Percentiles rank a stretch among this genome's conserved stretches.
phyloP scores from a whole-genome alignment of 2,113 vertebrate species.

The Eupsittula cactorum region DNA sequence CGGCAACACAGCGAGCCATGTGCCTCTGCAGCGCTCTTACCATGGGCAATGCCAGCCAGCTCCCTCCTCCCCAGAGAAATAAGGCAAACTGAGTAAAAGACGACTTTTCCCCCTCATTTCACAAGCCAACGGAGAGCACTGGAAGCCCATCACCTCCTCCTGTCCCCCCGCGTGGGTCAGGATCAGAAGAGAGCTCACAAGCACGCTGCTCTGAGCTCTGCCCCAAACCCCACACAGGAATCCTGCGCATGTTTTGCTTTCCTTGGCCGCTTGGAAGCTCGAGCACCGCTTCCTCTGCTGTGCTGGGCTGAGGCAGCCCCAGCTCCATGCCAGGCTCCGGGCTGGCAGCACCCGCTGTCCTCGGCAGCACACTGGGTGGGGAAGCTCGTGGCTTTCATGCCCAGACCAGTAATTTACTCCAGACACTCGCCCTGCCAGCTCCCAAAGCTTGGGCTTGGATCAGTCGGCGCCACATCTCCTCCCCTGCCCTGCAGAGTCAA shows the following conservation, averaged over 20 bases:
- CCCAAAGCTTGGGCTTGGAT: not conserved
- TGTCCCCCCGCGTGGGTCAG: not conserved
- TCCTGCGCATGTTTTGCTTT: conserved; percentile 37
- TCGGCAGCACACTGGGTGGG: not conserved
- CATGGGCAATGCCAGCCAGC: not conserved
- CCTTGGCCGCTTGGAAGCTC: not conserved
- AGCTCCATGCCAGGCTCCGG: conserved; percentile 12
- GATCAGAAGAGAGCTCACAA: not conserved
- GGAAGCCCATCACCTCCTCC: not conserved
- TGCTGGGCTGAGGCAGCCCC: not conserved
- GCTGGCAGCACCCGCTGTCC: conserved; percentile 26
- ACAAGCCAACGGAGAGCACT: rapidly evolving
- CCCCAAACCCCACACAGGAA: conserved; percentile 30
- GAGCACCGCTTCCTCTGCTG: not conserved
- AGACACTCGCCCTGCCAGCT: not conserved
- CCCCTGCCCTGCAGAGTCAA: not conserved
- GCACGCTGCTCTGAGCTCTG: not conserved
- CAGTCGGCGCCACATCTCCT: not conserved
- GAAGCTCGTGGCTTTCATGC: not conserved
- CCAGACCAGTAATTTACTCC: conserved; percentile 19
- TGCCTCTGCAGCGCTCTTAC: not conserved
- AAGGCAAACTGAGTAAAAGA: not conserved
- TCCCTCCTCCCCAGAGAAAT: not conserved
- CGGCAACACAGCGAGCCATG: not conserved
- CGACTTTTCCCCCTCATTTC: not conserved